Evolutionary conservation across 2,888 invertebrate species (phyloP).

Genomic region (Rotaria magnacalcarata): DNA sequence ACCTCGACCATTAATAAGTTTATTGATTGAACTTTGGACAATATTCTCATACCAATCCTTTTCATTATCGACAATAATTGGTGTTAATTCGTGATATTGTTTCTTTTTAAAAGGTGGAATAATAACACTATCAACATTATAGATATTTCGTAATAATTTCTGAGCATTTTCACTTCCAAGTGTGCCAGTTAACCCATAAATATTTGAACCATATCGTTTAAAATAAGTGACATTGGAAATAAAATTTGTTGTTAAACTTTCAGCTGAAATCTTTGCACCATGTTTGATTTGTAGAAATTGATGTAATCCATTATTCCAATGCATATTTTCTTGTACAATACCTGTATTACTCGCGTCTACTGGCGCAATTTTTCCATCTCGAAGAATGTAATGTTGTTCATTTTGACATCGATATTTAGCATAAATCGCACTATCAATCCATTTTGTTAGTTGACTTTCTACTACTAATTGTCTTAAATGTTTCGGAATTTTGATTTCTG

Average conservation of each 20-base stretch:
- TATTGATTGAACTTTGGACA: slow-evolving; percentile 44
- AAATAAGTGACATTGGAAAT: slow-evolving; percentile 48
- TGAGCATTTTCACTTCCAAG: slow-evolving; percentile 50
- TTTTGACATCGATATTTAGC: neutral
- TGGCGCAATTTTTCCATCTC: slow-evolving; percentile 45
- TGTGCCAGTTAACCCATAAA: slow-evolving; percentile 52
- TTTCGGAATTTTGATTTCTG: neutral
- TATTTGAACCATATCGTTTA: slow-evolving; percentile 44
- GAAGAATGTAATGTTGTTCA: slow-evolving; percentile 36
- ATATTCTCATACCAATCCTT: slow-evolving; percentile 5
- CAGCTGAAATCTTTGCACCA: slow-evolving; percentile 40
- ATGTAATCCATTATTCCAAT: slow-evolving; percentile 48
- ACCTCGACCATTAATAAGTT: slow-evolving; percentile 47
- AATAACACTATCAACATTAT: slow-evolving; percentile 41
- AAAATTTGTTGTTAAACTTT: slow-evolving; percentile 48
- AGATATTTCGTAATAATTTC: slow-evolving; percentile 49
- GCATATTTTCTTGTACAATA: slow-evolving; percentile 47
- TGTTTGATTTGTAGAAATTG: slow-evolving; percentile 49
- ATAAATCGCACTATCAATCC: neutral
- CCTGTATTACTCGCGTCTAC: slow-evolving; percentile 48
- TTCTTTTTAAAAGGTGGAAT: slow-evolving; percentile 47
- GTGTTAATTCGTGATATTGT: slow-evolving; percentile 39
- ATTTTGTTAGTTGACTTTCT: neutral
- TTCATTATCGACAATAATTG: neutral
- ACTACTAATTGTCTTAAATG: neutral